Conservation (phyloP, 1,140 invertebrate genomes). For the Gryon sp. region DNA sequence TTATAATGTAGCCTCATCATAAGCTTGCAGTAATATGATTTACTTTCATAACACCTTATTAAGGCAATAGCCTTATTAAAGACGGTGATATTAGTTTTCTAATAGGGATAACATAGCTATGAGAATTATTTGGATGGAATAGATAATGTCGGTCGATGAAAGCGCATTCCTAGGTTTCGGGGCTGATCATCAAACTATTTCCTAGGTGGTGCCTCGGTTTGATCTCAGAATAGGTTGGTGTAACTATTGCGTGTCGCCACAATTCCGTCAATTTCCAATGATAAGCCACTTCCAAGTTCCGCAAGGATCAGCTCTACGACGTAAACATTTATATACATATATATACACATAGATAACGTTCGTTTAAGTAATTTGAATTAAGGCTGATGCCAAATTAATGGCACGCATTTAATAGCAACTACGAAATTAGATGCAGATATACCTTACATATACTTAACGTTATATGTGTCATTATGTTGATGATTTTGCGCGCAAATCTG, state of each 20-base stretch:
- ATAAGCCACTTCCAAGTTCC: slow-evolving; percentile 54
- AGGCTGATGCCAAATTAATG: slow-evolving; percentile 30
- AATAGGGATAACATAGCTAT: too few relatives aligned
- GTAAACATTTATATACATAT: too few relatives aligned
- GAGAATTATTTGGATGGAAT: not conserved
- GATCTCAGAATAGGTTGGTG: slow-evolving; percentile 22
- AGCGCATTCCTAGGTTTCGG: slow-evolving; percentile 45
- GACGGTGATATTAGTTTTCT: too few relatives aligned
- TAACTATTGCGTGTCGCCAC: slow-evolving; percentile 47
- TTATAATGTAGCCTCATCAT: too few relatives aligned
- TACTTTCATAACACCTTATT: too few relatives aligned
- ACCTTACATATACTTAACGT: slow-evolving; percentile 11
- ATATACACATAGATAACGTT: slow-evolving; percentile 44
- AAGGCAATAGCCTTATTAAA: too few relatives aligned
- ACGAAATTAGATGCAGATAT: slow-evolving; percentile 6
- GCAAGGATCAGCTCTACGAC: slow-evolving; percentile 4
- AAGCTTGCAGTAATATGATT: too few relatives aligned
- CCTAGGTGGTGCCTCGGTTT: slow-evolving; percentile 19
- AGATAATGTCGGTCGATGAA: slow-evolving; percentile 36
- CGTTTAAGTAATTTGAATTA: slow-evolving; percentile 46
- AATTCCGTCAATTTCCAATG: slow-evolving; percentile 35
- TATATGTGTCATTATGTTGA: not conserved
- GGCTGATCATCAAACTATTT: not conserved
- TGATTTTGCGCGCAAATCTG: too few relatives aligned
- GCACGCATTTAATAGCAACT: slow-evolving; percentile 29